Evolutionary conservation across 35 echinoderm and acorn worm species (phyloP), one percentile per base, ranked within the genome.

Genomic region (Eucidaris tribuloides): DNA sequence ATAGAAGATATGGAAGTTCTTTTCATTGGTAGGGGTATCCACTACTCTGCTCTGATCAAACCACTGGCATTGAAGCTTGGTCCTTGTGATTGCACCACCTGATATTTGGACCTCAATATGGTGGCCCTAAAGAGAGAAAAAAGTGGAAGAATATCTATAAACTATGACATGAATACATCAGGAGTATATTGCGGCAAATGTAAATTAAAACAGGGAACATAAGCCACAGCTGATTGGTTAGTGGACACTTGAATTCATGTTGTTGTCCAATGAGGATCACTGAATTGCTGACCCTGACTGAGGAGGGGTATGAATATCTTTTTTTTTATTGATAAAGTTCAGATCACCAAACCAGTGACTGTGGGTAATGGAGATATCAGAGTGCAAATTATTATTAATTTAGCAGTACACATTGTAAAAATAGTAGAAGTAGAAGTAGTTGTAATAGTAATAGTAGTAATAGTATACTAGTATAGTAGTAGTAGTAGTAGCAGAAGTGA

Each of bases 1-100:
- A 46, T 98, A 89, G 57, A 98, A 90, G 0, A 98, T 90, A 46
- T 98, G 90, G 62, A 85, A 98, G 35, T 89, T 89, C 14, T 79
- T 80, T 70, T 93, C 90, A 17, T 79, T 76, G 17, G 40, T 43
- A 22, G 71, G 82, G 17, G 86, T 65, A 29, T 83, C 39, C 20
- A 92, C 82, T 9, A 98, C 83, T 68, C 95, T 86, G 50, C 64
- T 63, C 45, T 98, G 95, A 62, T 98, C 95, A 45, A 90, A 78
- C 86, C 90, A 98, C 33, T 93, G 79, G 62, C 85, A 91, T 41
- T 98, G 86, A 42, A 98, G 68, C 19, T 91, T 86, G 29, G 86
- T 85, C 61, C 90, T 79, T 23, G 89, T 88, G n/a, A 93, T 85
- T 29, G 52, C 85, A 52, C 85, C 76, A 7, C 82, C 82, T 2